Percentiles rank a stretch among this genome's conserved stretches.
These are phyloP conservation scores for Platycnemis pennipes DNA, from an alignment of 2,888 invertebrate species.

Conservation along the genomic window DNA sequence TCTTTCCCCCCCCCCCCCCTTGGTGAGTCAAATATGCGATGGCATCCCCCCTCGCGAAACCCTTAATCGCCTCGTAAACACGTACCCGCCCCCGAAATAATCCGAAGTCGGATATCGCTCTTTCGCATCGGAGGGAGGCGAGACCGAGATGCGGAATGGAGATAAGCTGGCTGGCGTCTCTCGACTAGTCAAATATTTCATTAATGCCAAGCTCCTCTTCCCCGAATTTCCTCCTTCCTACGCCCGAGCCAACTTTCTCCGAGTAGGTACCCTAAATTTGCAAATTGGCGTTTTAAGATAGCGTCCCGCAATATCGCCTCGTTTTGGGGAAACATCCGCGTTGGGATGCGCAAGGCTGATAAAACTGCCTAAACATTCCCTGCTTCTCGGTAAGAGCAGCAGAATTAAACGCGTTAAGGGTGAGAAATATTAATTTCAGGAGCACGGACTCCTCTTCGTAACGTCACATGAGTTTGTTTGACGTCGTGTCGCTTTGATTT, in stretches of 20 bases:
- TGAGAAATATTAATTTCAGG: no score
- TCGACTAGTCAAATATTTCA: background rate
- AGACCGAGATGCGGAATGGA: background rate
- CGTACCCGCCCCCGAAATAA: background rate
- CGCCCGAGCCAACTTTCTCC: background rate
- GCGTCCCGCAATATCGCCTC: background rate
- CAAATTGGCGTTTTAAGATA: background rate
- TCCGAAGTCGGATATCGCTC: background rate
- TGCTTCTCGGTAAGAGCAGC: background rate
- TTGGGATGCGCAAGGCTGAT: background rate
- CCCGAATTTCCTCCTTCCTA: background rate
- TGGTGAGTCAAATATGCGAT: background rate
- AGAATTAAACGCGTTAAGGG: no score
- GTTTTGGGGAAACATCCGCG: background rate
- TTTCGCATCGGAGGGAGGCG: background rate
- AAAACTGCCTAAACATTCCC: background rate
- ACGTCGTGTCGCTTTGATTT: no score
- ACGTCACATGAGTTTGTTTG: no score
- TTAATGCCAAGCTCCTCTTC: background rate
- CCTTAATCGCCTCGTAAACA: slow-evolving; percentile 10
- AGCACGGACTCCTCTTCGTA: no score
- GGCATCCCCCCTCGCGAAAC: background rate
- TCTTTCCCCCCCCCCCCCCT: background rate
- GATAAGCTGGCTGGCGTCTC: background rate
- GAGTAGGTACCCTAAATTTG: background rate